Base-by-base conservation (phyloP, 2,797 vertebrate genomes). In the Hyperoplus immaculatus region DNA sequence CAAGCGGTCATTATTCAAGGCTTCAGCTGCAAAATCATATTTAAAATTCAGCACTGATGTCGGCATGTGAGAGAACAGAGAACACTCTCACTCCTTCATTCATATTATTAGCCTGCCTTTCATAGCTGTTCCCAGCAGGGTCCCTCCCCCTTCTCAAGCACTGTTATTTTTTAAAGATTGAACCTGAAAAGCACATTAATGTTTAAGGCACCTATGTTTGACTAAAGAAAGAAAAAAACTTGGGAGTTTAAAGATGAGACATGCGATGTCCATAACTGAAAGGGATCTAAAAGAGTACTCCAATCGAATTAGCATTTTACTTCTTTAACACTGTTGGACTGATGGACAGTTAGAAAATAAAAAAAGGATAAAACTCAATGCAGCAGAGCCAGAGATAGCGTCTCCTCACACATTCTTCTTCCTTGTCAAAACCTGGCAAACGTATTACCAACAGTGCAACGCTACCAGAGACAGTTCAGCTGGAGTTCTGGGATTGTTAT, bases 1-100 rank as follows among this genome's bases (percentile, higher is more conserved):
- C 56, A 78, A 13, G 29, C 41, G 59, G 36, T 45, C 13, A 60
- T 58, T 69, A 77, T 77, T 82, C 64, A 75, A 46, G 13, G 18
- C 8, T 55, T 74, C 41, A 45, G 49, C 38, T 46, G 53, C 5
- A 74, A 79, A 63, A 57, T 39, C 60, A 16, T 14, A 59, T 72
- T 54, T 39, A 16, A 65, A 76, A 72, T 77, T 59, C 47, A 58
- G 58, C 43, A 67, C 8, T 43, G 67, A 65, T 46, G 15, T 57
- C 55, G 49, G 61, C 77, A 54, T 16, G 55, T 39, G 56, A 75
- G 41, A 64, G 47, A 76, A 72, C 21, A 0, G 36, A 57, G 59
- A 46, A 63, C 45, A 60, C 29, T 18, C 39, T 41, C 1, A 59
- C n/a, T 16, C n/a, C 59, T 57, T 75, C 51, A 43, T 58, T 29